A percentile compares a stretch with the other conserved stretches of the same genome.
These are phyloP conservation scores for Mesocricetus auratus DNA, from an alignment of 2,113 vertebrate genomes.

Conservation along the genomic window DNA sequence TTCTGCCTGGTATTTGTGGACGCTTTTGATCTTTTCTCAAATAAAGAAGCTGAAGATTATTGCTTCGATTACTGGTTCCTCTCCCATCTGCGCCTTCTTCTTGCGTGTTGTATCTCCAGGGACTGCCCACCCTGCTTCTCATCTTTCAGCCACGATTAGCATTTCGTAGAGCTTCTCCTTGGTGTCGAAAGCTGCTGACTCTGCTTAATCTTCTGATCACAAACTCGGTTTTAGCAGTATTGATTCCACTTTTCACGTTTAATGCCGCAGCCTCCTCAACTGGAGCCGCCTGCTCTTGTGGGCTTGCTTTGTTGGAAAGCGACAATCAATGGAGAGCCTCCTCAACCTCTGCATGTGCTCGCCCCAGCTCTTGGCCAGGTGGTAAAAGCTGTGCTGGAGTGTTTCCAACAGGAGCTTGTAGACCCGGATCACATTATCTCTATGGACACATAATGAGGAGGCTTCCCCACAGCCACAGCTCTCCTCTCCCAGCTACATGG, in stretches of 20 bases:
- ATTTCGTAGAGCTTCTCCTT: conserved; percentile 24
- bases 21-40: conserved; percentile 56
- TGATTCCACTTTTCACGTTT: not conserved
- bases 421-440: not conserved
- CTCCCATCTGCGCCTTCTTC: conserved; percentile 19
- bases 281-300: not conserved
- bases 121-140: not conserved
- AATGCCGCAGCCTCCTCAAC: not conserved
- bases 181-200: conserved; percentile 37
- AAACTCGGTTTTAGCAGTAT: not conserved
- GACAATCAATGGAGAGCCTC: not conserved
- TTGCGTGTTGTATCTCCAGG: conserved; percentile 38
- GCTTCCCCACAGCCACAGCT: not conserved
- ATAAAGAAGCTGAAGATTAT: conserved; percentile 9
- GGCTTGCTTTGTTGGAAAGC: not conserved
- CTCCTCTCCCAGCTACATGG: not conserved
- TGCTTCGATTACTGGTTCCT: conserved; percentile 53
- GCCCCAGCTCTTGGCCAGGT: not conserved
- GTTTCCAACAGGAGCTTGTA: not conserved
- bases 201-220: conserved; percentile 54
- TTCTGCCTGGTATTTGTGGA: conserved; percentile 36
- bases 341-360: not conserved
- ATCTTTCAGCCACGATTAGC: conserved; percentile 41
- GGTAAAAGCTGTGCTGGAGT: not conserved
- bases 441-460: not conserved